phyloP scores from a whole-genome alignment of 1,140 invertebrate species.

The Calliphora vicina region DNA sequence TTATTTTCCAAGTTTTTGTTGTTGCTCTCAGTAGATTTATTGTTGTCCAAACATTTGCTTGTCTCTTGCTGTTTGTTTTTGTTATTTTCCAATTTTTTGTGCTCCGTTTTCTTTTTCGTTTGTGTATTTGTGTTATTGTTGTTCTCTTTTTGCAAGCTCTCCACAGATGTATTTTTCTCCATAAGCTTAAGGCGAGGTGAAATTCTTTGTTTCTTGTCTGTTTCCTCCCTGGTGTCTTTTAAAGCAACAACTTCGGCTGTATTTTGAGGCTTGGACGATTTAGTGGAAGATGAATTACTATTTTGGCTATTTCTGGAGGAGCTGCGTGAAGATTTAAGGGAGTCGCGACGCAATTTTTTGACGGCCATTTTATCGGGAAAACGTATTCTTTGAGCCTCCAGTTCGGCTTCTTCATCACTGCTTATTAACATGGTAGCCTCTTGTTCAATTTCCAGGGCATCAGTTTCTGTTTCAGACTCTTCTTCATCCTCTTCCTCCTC shows the following conservation, averaged over 20 bases:
- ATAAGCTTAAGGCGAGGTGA: neutral
- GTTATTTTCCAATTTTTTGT: neutral
- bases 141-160: neutral
- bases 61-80: neutral
- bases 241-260: neutral
- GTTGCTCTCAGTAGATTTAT: neutral
- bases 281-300: slow-evolving; percentile 20
- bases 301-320: slow-evolving; percentile 22
- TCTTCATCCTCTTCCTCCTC: slow-evolving; percentile 50
- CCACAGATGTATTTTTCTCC: neutral
- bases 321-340: slow-evolving; percentile 29
- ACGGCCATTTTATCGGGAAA: slow-evolving; percentile 37
- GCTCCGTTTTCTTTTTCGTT: neutral
- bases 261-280: neutral
- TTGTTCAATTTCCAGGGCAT: slow-evolving; percentile 49
- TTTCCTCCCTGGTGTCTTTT: neutral
- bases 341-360: slow-evolving; percentile 30
- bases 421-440: slow-evolving; percentile 53
- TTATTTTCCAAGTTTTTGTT: neutral
- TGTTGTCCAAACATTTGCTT: neutral
- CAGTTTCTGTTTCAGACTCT: slow-evolving; percentile 48
- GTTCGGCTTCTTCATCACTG: slow-evolving; percentile 58
- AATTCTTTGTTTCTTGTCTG: neutral
- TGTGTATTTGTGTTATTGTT: neutral
- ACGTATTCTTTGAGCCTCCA: slow-evolving; percentile 58